Evolutionary conservation across 2,888 invertebrate species (phyloP).

Genomic region (Halictus quadricinctus): DNA sequence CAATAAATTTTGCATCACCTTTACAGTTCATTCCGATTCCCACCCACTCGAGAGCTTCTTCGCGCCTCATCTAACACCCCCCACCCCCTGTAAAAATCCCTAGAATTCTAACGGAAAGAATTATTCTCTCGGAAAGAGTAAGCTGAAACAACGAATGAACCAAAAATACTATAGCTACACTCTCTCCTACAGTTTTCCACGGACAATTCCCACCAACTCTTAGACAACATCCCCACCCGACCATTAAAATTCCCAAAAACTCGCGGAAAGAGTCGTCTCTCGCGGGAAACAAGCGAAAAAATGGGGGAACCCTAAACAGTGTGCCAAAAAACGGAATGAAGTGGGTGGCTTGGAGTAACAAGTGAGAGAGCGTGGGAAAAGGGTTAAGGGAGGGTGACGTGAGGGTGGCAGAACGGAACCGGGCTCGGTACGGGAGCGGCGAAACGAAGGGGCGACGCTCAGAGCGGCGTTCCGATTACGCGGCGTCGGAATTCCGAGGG

Average conservation of each 20-base stretch:
- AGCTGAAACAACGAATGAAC: neutral
- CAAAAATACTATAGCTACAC: neutral
- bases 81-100: neutral
- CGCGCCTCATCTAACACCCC: no score
- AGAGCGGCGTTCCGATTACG: slow-evolving; percentile 66
- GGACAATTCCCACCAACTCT: no score
- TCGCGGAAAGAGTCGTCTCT: no score
- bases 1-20: neutral
- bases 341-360: neutral
- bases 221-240: neutral
- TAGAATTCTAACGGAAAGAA: neutral
- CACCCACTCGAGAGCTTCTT: no score
- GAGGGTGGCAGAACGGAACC: neutral
- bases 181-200: neutral
- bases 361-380: neutral
- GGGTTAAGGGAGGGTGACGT: neutral
- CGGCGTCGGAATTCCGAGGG: slow-evolving; percentile 72
- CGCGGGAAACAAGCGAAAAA: neutral
- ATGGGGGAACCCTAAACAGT: neutral
- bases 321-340: neutral
- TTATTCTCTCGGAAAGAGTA: neutral
- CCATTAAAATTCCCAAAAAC: neutral
- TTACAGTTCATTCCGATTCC: neutral
- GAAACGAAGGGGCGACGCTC: slow-evolving; percentile 36
- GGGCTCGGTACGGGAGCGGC: slow-evolving; percentile 11